phyloP scores from a whole-genome alignment of 2,113 vertebrate species.

The Brachypteracias leptosomus region DNA sequence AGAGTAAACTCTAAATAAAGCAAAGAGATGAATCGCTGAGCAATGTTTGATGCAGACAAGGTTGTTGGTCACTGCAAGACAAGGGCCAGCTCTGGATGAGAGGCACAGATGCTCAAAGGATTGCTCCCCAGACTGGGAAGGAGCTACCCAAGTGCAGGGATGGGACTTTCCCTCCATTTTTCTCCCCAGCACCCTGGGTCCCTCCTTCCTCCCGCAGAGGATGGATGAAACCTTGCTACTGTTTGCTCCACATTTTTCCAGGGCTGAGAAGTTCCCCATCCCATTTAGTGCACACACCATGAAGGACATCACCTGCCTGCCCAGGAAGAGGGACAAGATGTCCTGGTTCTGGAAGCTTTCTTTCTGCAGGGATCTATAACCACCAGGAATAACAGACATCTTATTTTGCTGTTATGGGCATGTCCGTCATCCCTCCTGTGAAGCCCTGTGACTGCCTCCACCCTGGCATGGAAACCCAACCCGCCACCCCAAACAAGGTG shows the following conservation, averaged over 20 bases:
- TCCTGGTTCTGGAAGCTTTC: neutral
- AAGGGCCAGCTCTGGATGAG: neutral
- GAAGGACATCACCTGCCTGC: neutral
- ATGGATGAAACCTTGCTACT: neutral
- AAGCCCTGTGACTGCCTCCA: neutral
- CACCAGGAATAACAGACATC: neutral
- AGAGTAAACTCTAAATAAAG: neutral
- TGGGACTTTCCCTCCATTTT: fast-evolving
- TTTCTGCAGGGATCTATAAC: neutral
- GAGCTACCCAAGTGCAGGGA: neutral
- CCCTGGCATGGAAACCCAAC: neutral
- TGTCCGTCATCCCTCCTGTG: neutral
- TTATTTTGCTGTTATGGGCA: neutral
- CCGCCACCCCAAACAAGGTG: slow-evolving; percentile 2
- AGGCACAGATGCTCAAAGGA: neutral
- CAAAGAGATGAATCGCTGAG: neutral
- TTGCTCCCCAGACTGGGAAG: neutral
- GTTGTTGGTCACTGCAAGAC: neutral
- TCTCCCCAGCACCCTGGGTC: neutral
- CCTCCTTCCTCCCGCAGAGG: neutral
- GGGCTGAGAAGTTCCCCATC: neutral
- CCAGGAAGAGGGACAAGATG: neutral
- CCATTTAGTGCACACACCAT: neutral
- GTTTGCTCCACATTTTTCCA: neutral
- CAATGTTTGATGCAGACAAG: neutral